phyloP scores from a whole-genome alignment of 2,888 invertebrate species.

The Acheta domesticus region DNA sequence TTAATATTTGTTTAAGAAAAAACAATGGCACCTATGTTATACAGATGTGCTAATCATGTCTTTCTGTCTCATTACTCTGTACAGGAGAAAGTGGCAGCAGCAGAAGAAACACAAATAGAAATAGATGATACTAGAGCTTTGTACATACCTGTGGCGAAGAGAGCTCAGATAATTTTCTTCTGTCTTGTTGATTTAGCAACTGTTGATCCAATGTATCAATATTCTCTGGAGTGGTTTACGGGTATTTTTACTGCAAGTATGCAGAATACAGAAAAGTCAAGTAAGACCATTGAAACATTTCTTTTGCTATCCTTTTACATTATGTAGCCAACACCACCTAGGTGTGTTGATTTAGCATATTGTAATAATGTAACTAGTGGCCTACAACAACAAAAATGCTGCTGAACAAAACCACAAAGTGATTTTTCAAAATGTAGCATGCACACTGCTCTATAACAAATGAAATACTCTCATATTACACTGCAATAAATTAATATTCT shows the following conservation, averaged over 20 bases:
- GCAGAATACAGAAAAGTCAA: constrained; percentile 63
- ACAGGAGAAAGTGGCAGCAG: constrained; percentile 73
- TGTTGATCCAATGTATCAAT: constrained; percentile 94
- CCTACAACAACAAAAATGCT: no score
- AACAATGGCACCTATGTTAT: no score
- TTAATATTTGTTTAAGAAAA: no score
- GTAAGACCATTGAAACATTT: constrained; percentile 45
- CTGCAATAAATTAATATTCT: no score
- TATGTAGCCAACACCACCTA: no score
- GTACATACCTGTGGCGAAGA: constrained; percentile 81
- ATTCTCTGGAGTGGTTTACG: constrained; percentile 89
- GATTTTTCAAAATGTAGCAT: no score
- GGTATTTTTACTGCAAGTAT: constrained; percentile 72
- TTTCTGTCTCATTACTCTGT: background rate
- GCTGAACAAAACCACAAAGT: no score
- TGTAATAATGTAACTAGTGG: background rate
- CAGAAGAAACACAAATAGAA: constrained; percentile 75
- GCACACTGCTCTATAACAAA: no score
- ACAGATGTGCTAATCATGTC: no score
- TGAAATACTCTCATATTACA: no score
- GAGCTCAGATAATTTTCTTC: constrained; percentile 84
- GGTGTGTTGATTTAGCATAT: background rate
- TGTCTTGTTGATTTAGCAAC: constrained; percentile 80
- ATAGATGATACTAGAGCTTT: constrained; percentile 77
- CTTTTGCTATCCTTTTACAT: background rate